Evolutionary conservation across 2,113 vertebrate genomes (phyloP), one percentile per base, ranked within the genome.

Genomic region (Prietella phreatophila): DNA sequence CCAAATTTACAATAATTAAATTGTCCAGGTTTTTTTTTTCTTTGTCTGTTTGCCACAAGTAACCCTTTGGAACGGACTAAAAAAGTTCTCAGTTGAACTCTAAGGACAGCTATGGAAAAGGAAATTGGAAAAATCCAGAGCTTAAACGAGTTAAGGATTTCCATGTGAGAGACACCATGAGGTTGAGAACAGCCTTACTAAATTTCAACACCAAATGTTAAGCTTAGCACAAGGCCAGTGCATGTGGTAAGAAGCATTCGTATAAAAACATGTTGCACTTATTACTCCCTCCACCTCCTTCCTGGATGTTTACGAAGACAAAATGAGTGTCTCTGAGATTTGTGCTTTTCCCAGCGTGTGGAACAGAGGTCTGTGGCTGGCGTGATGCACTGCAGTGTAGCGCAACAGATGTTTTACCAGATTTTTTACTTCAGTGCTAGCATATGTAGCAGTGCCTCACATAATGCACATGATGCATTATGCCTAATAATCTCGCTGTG

Each of bases 391-490:
- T 39, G 53, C 36, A 78, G 30, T 78, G 55, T 85, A 7, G 2
- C 27, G 22, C 53, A 75, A 75, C 67, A 75, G 84, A 85, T 78
- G 84, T 85, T 85, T 85, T 42, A 39, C 55, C 67, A 75, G 84
- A 30, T 79, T 50, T 27, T 20, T 15, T 13, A 53, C n/a, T 80
- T 33, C 3, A 19, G 39, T 30, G 9, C 42, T 79, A 25, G 25
- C 60, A 10, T 50, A 50, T 10, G 53, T 27, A 20, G 53, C 47
- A 33, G 36, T 83, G 30, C 81, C 33, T 61, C 79, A 75, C 55
- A 33, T 83, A 69, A 73, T 25, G 22, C 78, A 17, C 20, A 50
- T 22, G 20, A 80, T 47, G 53, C 33, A 9, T 17, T 33, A 47
- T 20, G 1, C 19, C 60, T 50, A 27, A 53, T 83, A 75, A 76